Percentiles rank a stretch among this genome's conserved stretches.
These are phyloP conservation scores for Beaufortia kweichowensis DNA, from an alignment of 2,113 vertebrate genomes.

Conservation along the genomic window DNA sequence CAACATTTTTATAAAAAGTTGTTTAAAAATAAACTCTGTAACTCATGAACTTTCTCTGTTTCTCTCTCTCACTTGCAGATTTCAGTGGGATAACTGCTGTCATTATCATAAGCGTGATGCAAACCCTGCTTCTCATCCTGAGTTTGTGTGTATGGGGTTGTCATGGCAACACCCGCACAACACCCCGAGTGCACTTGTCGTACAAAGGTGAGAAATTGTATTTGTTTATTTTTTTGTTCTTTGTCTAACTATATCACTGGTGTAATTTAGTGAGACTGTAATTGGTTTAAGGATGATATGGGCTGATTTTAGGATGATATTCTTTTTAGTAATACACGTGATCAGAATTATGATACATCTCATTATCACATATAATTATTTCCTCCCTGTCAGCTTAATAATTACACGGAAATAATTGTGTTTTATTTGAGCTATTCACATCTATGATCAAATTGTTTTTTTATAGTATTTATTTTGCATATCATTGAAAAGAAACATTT, in stretches of 20 bases:
- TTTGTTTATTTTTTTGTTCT: background rate
- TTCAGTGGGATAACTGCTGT: constrained; percentile 58
- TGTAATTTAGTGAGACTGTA: no score
- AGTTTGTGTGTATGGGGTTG: constrained; percentile 59
- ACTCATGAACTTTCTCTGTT: no score
- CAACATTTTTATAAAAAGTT: no score
- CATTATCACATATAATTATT: background rate
- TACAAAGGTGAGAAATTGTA: constrained; percentile 60
- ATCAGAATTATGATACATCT: constrained; percentile 2
- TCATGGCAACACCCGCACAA: constrained; percentile 58
- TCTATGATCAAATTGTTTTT: no score
- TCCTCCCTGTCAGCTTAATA: background rate
- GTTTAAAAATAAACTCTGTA: no score
- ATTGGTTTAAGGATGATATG: no score
- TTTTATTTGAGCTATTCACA: no score
- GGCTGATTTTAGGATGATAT: no score
- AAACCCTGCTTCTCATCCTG: constrained; percentile 57
- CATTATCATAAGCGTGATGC: constrained; percentile 57
- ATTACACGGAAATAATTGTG: background rate
- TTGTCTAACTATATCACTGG: no score
- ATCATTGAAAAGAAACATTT: background rate
- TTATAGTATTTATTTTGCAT: no score
- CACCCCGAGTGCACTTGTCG: constrained; percentile 63
- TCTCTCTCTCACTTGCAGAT: constrained; percentile 51
- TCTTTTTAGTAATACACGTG: background rate